These are phyloP conservation scores for Nettapus auritus DNA, from an alignment of 2,113 vertebrate species.

Conservation along the genomic window DNA sequence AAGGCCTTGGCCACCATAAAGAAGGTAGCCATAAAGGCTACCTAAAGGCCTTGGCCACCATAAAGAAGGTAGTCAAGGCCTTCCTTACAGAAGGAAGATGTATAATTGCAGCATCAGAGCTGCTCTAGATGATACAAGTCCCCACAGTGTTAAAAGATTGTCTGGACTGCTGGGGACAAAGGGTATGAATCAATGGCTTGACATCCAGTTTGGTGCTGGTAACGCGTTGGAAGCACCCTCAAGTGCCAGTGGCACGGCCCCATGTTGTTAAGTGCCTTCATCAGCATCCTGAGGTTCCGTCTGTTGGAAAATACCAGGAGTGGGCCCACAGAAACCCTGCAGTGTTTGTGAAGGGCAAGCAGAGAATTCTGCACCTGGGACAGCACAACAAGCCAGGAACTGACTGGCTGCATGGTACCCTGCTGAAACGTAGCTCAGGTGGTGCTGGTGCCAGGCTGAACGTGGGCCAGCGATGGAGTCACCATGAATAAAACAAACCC, in stretches of 20 bases:
- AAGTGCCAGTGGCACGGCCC: not conserved
- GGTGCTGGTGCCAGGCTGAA: not conserved
- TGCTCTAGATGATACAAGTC: not conserved
- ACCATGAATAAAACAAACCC: not conserved
- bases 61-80: too few species aligned
- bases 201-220: not conserved
- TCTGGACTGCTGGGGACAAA: not conserved
- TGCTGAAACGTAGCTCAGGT: not conserved
- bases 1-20: too few species aligned
- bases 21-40: not conserved
- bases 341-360: rapidly evolving
- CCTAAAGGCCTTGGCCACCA: too few species aligned
- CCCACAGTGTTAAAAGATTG: not conserved
- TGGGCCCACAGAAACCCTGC: not conserved
- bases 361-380: not conserved
- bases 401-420: not conserved
- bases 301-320: not conserved
- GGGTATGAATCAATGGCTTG: not conserved
- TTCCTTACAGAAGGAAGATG: not conserved
- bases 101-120: not conserved
- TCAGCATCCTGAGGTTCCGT: not conserved
- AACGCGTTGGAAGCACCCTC: not conserved
- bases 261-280: rapidly evolving
- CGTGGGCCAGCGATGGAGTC: rapidly evolving
- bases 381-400: not conserved